Evolutionary conservation across 2,888 invertebrate species (phyloP), one percentile per base, ranked within the genome.

Genomic region (Zygothrica quintamaculata): DNA sequence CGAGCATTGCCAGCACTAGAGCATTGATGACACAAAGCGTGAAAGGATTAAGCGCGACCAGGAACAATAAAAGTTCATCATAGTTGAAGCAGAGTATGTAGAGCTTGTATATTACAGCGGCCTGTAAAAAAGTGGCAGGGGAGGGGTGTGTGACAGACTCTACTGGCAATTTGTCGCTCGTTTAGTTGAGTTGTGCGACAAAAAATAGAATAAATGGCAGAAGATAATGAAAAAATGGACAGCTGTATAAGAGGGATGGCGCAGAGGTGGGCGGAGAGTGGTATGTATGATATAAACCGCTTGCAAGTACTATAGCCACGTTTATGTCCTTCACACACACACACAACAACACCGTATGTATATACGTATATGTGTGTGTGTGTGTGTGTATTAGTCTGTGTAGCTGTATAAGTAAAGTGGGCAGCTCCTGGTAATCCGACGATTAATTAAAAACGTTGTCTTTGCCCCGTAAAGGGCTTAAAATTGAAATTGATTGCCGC

Each of bases 401-500:
- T n/a, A n/a, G n/a, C n/a, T n/a, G n/a, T n/a, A 22, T 22, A 13
- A 36, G 9, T 34, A 34, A 18, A 18, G 36, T 34, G 74, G 65
- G 61, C 77, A 66, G 66, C 66, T 64, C 51, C 68, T 82, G 76
- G 84, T 84, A 84, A 88, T 88, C 84, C 84, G 77, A 69, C 89
- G 89, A 88, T 88, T 88, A 88, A 88, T 88, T 88, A 88, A 88
- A 88, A 88, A 86, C 78, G 86, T 88, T 89, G 89, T 84, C 89
- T 78, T 80, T 86, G 71, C 65, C n/a, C n/a, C 40, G 76, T 72
- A 77, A 88, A 87, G 80, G 86, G 88, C 72, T 89, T 87, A 74
- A 84, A 81, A 84, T 77, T 68, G 74, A 82, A 85, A 82, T 85
- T 82, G 86, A 82, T 82, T 82, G 84, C 80, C 62, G 61, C 56